Evolutionary conservation across 2,797 vertebrate species (phyloP).

Genomic region (Fistularia tabacaria): DNA sequence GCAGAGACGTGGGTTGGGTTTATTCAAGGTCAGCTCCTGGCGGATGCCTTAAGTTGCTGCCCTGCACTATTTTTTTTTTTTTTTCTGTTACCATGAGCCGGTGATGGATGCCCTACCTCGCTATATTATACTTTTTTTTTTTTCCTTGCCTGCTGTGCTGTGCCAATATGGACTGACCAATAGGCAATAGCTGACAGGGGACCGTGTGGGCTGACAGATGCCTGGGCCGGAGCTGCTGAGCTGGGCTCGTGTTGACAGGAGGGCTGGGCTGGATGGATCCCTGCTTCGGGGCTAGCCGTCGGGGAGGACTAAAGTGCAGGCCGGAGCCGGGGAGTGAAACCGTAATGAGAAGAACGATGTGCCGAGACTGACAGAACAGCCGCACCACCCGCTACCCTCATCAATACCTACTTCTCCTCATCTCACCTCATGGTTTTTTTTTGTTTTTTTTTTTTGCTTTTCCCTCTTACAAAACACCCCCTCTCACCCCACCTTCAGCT

Average conservation of each 20-base stretch:
- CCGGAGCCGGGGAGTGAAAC: conserved; percentile 57
- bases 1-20: conserved; percentile 18
- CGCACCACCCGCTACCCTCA: conserved; percentile 44
- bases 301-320: conserved; percentile 64
- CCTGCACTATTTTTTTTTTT: conserved; percentile 29
- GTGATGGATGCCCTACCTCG: conserved; percentile 55
- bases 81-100: conserved; percentile 27
- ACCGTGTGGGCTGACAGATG: conserved; percentile 71
- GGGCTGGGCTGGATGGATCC: conserved; percentile 66
- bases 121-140: conserved; percentile 51
- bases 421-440: conserved; percentile 31
- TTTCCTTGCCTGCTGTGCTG: conserved; percentile 46
- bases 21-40: conserved; percentile 30
- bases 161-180: conserved; percentile 59
- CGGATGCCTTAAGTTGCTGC: conserved; percentile 46
- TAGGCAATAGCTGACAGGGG: conserved; percentile 63
- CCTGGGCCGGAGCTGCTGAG: conserved; percentile 66
- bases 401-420: conserved; percentile 45
- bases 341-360: conserved; percentile 68
- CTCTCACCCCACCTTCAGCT: conserved; percentile 15
- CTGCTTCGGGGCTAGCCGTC: conserved; percentile 67
- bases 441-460: conserved; percentile 15
- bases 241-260: conserved; percentile 67
- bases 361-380: conserved; percentile 62
- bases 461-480: conserved; percentile 18